phyloP scores from a whole-genome alignment of 1,140 invertebrate genomes.

The Ectropis grisescens region DNA sequence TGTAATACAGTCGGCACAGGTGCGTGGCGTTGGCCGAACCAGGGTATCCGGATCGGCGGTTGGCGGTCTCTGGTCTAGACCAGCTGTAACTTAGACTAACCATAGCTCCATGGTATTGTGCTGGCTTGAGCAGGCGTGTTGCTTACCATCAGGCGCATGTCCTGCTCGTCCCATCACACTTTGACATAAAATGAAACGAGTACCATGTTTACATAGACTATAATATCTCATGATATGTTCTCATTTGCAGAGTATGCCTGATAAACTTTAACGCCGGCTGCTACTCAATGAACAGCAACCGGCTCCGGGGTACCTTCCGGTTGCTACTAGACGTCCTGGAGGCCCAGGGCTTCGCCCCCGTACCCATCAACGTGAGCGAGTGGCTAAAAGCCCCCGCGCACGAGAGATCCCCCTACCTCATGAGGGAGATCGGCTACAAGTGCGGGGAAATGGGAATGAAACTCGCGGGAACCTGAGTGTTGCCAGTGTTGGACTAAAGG shows the following conservation, averaged over 20 bases:
- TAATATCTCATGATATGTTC: conserved; percentile 1
- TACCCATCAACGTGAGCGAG: conserved; percentile 35
- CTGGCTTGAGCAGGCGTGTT: no score
- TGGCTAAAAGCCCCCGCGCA: conserved; percentile 38
- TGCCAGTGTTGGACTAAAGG: no score
- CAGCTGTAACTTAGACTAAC: no score
- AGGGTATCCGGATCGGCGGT: no score
- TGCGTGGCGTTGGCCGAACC: no score
- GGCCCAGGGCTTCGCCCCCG: conserved; percentile 27
- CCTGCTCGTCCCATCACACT: no score
- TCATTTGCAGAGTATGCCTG: conserved; percentile 42
- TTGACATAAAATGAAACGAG: no score
- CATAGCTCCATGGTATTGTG: no score
- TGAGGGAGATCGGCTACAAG: conserved; percentile 46
- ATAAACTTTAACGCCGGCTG: conserved; percentile 53
- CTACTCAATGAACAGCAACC: conserved; percentile 58
- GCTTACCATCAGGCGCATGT: no score
- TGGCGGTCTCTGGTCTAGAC: no score
- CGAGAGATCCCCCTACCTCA: conserved; percentile 40
- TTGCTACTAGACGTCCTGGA: conserved; percentile 46
- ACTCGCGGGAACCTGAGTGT: conserved; percentile 34
- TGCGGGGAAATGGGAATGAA: conserved; percentile 50
- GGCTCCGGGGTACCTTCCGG: conserved; percentile 42
- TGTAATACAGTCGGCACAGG: no score
- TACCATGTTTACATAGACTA: no score